A percentile compares a stretch with the other conserved stretches of the same genome.
Conservation (phyloP, 2,113 vertebrate genomes). For the Sceloporus tristichus region DNA sequence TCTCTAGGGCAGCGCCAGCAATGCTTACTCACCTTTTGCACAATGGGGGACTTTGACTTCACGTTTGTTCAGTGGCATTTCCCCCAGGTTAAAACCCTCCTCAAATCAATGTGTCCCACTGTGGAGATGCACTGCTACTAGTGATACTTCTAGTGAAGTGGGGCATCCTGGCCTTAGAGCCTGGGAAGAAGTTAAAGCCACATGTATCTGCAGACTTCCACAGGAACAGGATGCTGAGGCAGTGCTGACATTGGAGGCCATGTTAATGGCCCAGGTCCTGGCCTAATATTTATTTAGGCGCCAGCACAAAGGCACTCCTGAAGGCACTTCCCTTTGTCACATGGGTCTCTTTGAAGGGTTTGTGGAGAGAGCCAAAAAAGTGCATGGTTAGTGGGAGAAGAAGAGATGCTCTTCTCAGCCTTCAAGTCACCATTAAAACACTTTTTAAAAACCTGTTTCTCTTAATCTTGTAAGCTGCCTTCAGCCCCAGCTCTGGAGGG, state of each 20-base stretch:
- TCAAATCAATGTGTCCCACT: neutral
- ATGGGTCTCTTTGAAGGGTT: neutral
- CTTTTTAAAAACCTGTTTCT: too few species aligned
- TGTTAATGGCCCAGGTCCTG: neutral
- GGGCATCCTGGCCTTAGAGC: neutral
- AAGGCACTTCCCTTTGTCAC: neutral
- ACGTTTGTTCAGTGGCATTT: too few species aligned
- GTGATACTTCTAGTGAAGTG: neutral
- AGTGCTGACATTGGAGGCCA: neutral
- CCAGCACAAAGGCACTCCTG: neutral
- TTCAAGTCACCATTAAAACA: neutral
- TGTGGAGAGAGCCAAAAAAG: neutral
- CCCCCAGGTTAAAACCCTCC: too few species aligned
- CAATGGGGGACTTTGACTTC: too few species aligned
- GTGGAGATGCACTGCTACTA: too few species aligned
- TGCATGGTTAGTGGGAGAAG: too few species aligned
- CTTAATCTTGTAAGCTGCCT: neutral
- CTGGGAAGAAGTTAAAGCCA: neutral
- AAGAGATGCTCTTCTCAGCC: neutral
- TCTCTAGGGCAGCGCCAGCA: too few species aligned
- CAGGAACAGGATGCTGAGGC: neutral
- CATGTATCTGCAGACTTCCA: neutral
- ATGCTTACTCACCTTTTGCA: too few species aligned
- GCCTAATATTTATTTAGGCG: neutral
- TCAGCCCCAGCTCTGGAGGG: neutral